Evolutionary conservation across 1,140 invertebrate species (phyloP), one percentile per base, ranked within the genome.

Genomic region (Choristoneura fumiferana): DNA sequence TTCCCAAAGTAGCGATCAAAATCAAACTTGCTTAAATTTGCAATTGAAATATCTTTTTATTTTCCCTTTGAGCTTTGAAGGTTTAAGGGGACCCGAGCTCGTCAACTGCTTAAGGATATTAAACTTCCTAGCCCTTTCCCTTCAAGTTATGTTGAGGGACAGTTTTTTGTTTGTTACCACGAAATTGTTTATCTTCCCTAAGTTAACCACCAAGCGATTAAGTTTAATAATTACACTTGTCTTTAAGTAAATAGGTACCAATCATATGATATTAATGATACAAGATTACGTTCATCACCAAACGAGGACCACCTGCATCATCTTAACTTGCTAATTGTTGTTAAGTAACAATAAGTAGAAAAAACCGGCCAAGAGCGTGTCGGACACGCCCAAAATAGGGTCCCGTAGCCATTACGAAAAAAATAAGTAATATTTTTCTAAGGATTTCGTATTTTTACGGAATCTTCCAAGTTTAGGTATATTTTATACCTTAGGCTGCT

Each of bases 21-120:
- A 76, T 75, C 79, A 76, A 77, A 82, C 77, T 80, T 75, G 67
- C 60, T 62, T 67, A 72, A 80, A 82, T 82, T 83, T 83, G 80
- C 77, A 83, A 80, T 77, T 72, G 80, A 74, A 83, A 83, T 83
- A 71, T 75, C 71, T 78, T 78, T 82, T 83, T 80, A 83, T 83
- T 82, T 80, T 69, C 76, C 73, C 73, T 83, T 83, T 77, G 76
- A 80, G 72, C 67, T 66, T 73, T 66, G 71, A 68, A 68, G 65
- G 64, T 68, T 70, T 73, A 70, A 74, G 71, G 67, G 63, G 64
- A 66, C 65, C 39, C 58, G 67, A 65, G 68, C 43, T 68, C 71
- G 69, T 71, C 74, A 74, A 78, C 67, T 78, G 75, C 71, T 79
- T 76, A 69, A 75, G 72, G 70, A 76, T 80, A 75, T 75, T 78